Base-by-base conservation (phyloP, 2,888 invertebrate species). In the Philereme vetulata region DNA sequence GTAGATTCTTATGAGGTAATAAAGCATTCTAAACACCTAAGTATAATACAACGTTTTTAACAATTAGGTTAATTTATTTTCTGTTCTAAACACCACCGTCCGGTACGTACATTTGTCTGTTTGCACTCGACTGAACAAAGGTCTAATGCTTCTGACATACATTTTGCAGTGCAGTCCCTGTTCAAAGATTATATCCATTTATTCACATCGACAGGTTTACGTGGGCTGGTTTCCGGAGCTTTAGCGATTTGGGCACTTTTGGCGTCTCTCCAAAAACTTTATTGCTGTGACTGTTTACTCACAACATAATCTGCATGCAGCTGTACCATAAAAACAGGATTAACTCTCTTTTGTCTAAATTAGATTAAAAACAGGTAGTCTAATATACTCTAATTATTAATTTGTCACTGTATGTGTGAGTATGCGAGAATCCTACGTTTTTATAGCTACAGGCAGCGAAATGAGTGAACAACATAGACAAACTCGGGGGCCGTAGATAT, bases 201-300 rank as follows among this genome's bases (percentile, higher is more conserved):
- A 65, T 62, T 65, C 58, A 64, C 68, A 68, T 68, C 66, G 70
- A 64, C 53, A 60, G 61, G 43, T 51, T 51, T 47, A 58, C 51
- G 57, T 58, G 47, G 64, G 55, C 54, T 35, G 51, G 69, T 72
- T 71, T 71, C 72, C 72, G 75, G 72, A 75, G 77, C 67, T 55
- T 64, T 65, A 68, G 64, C 77, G 55, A 62, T 51, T 62, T 52
- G 51, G 57, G 11, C 58, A 55, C 35, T 62, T 55, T 58, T 88
- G 87, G 88, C 88, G 72, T 68, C 65, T 71, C 74, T 85, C 88
- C 87, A 89, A 88, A 80, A 79, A 66, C 70, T 82, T 81, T 82
- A 86, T 80, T 75, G 80, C 78, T 75, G 72, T 71, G 79, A 74
- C 77, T 82, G 82, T 84, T 84, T 82, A 81, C 78, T 59, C 35